Evolutionary conservation across 1,140 invertebrate genomes (phyloP).

Genomic region (Cecropterus lyciades): DNA sequence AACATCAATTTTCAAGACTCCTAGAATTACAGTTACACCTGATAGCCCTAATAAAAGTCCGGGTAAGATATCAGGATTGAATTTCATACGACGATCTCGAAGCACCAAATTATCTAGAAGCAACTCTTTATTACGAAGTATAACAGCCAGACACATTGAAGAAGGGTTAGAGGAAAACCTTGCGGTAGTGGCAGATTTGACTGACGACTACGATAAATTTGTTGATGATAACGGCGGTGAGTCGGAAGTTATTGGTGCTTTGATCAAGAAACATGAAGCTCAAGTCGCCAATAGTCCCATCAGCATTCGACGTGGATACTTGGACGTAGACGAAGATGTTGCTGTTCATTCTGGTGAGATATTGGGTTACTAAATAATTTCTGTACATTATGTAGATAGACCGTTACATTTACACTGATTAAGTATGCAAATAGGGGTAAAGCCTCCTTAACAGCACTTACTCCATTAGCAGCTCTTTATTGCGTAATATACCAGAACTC

Average conservation of each 20-base stretch:
- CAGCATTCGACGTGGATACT: slow-evolving; percentile 82
- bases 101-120: slow-evolving; percentile 89
- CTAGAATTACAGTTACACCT: slow-evolving; percentile 73
- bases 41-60: slow-evolving; percentile 80
- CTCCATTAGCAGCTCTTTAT: slow-evolving; percentile 23
- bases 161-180: slow-evolving; percentile 68
- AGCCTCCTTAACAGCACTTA: slow-evolving; percentile 11
- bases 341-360: slow-evolving; percentile 87
- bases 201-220: slow-evolving; percentile 75
- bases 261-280: slow-evolving; percentile 75
- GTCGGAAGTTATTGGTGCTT: slow-evolving; percentile 71
- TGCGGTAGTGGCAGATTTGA: slow-evolving; percentile 68
- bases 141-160: slow-evolving; percentile 73
- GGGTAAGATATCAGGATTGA: slow-evolving; percentile 83
- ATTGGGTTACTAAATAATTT: slow-evolving; percentile 1
- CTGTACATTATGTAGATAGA: too few relatives aligned
- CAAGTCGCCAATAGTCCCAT: slow-evolving; percentile 75
- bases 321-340: slow-evolving; percentile 85
- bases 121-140: slow-evolving; percentile 85
- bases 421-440: slow-evolving; percentile 11
- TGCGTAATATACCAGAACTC: slow-evolving; percentile 12
- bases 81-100: slow-evolving; percentile 88
- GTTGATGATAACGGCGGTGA: slow-evolving; percentile 73
- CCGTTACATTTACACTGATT: background rate
- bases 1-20: slow-evolving; percentile 78